phyloP scores from a whole-genome alignment of 2,888 invertebrate species.

The Drosophila birchii region DNA sequence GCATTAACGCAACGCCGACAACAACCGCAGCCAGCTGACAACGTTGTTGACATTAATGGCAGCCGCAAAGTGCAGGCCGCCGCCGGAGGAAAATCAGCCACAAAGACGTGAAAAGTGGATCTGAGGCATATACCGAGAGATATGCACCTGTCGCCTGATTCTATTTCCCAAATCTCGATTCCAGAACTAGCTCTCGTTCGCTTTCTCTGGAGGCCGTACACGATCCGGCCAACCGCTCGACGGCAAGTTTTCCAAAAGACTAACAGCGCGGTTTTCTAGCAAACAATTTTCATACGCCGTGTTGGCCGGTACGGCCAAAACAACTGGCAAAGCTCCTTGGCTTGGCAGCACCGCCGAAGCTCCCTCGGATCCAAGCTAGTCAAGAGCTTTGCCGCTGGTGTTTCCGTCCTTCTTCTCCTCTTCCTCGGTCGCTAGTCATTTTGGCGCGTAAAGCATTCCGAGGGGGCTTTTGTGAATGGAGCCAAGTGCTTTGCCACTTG shows the following conservation, averaged over 20 bases:
- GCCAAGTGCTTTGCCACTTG: constrained; percentile 55
- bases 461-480: constrained; percentile 68
- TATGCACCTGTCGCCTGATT: constrained; percentile 51
- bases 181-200: constrained; percentile 12
- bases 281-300: constrained; percentile 71
- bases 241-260: constrained; percentile 79
- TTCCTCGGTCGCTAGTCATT: constrained; percentile 3
- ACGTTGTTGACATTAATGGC: constrained; percentile 71
- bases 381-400: constrained; percentile 49
- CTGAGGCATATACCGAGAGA: constrained; percentile 3
- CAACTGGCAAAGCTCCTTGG: constrained; percentile 16
- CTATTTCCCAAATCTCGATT: constrained; percentile 22
- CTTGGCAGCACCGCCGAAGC: constrained; percentile 44
- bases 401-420: constrained; percentile 10
- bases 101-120: constrained; percentile 27
- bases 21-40: constrained; percentile 44
- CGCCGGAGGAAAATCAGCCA: constrained; percentile 29
- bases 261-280: constrained; percentile 73
- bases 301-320: constrained; percentile 68
- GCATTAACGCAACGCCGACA: constrained; percentile 59
- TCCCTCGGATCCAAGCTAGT: constrained; percentile 50
- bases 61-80: constrained; percentile 62
- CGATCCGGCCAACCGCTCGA: constrained; percentile 78
- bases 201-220: constrained; percentile 11
- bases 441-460: constrained; percentile 65